A percentile compares a stretch with the other conserved stretches of the same genome.
These are phyloP conservation scores for Maniola jurtina DNA, from an alignment of 1,140 invertebrate species.

Conservation along the genomic window DNA sequence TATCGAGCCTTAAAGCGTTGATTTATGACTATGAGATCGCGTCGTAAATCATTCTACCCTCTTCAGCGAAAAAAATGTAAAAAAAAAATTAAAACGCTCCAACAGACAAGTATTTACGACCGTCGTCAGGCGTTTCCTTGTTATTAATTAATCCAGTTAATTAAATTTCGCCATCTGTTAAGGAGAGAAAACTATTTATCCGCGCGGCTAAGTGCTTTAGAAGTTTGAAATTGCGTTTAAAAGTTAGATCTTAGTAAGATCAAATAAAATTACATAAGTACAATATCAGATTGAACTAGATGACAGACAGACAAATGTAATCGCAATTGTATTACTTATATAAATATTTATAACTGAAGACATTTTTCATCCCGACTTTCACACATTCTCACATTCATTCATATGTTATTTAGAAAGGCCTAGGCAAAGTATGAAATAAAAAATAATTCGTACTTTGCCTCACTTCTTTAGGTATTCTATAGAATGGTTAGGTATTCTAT, in stretches of 20 bases:
- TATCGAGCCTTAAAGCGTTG: slow-evolving; percentile 26
- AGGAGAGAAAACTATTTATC: slow-evolving; percentile 4
- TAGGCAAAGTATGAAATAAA: too few species aligned
- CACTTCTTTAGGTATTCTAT: too few species aligned
- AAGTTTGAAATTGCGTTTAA: not conserved
- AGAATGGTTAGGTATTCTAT: too few species aligned
- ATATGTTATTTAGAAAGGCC: too few species aligned
- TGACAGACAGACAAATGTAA: too few species aligned
- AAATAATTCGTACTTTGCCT: too few species aligned
- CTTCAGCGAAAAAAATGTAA: slow-evolving; percentile 18
- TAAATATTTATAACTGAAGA: too few species aligned
- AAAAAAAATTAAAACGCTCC: slow-evolving; percentile 21
- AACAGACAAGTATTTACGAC: slow-evolving; percentile 29
- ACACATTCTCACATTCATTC: too few species aligned
- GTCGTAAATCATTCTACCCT: slow-evolving; percentile 30
- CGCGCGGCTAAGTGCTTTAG: not conserved
- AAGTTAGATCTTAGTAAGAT: not conserved
- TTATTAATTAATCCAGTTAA: slow-evolving; percentile 37
- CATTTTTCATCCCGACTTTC: too few species aligned
- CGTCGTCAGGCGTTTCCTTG: slow-evolving; percentile 18
- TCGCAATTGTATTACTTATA: too few species aligned
- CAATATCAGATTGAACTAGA: too few species aligned
- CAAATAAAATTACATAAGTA: too few species aligned
- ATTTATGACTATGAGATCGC: slow-evolving; percentile 35
- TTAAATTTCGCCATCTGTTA: slow-evolving; percentile 27